Conservation (phyloP, 2,888 invertebrate genomes). For the Lysandra bellargus region DNA sequence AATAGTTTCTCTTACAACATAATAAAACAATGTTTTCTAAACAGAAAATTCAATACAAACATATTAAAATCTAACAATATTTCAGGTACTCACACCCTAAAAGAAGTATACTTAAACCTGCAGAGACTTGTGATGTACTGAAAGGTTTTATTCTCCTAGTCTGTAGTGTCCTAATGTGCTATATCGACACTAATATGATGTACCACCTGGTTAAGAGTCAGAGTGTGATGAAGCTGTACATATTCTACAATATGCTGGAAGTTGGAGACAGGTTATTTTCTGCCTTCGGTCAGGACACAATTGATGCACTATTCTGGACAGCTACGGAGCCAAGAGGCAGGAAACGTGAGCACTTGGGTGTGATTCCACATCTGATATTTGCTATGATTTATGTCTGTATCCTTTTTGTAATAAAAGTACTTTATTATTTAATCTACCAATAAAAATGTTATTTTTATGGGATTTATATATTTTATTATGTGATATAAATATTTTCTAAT, state of each 20-base stretch:
- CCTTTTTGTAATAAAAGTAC: slow-evolving; percentile 78
- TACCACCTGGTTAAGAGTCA: slow-evolving; percentile 98
- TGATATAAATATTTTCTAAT: too few species aligned
- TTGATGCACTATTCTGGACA: slow-evolving; percentile 99
- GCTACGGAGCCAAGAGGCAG: slow-evolving; percentile 96
- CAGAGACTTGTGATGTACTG: slow-evolving; percentile 97
- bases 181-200: slow-evolving; percentile 98
- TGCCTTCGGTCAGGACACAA: slow-evolving; percentile 98
- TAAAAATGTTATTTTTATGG: too few species aligned
- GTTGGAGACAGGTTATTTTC: slow-evolving; percentile 97
- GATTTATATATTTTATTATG: too few species aligned
- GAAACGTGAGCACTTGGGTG: slow-evolving; percentile 90
- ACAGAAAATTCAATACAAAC: not conserved
- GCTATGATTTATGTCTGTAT: slow-evolving; percentile 97
- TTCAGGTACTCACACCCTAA: slow-evolving; percentile 61
- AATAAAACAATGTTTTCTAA: not conserved
- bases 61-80: not conserved
- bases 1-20: not conserved
- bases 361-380: slow-evolving; percentile 94
- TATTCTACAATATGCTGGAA: slow-evolving; percentile 99
- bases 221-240: slow-evolving; percentile 99
- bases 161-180: slow-evolving; percentile 91
- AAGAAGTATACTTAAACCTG: slow-evolving; percentile 87
- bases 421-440: not conserved
- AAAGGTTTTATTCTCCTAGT: slow-evolving; percentile 94